Evolutionary conservation across 2,113 vertebrate species (phyloP), one percentile per base, ranked within the genome.

Genomic region (Telmatochromis sp.): DNA sequence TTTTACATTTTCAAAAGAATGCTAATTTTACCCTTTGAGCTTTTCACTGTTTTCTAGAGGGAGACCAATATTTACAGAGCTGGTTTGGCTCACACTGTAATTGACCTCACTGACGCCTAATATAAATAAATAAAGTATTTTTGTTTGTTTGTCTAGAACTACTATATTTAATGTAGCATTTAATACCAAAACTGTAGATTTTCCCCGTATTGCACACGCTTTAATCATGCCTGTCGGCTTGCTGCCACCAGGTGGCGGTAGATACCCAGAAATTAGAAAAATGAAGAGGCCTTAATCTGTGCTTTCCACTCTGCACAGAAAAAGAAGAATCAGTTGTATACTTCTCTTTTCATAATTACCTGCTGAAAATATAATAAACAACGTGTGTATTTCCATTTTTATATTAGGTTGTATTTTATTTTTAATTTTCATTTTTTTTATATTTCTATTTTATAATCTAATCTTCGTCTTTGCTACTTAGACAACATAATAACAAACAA

Each of bases 221-320:
- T 26, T 23, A 26, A 51, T 35, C 19, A 2, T n/a, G 47, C 45
- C 10, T 19, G 14, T 31, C 6, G 4, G 10, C 5, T 8, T 7
- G 2, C 3, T 4, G 35, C 88, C 95, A 91, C 82, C 31, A 95
- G 94, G 86, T 88, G 92, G 93, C 87, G 40, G 23, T 53, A 92
- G 23, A 90, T 23, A 42, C 80, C 21, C 8, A 91, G 11, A 82
- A 83, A 87, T 89, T 4, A 2, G 9, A 63, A 3, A 45, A 12
- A 47, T 7, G 2, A 13, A 35, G 5, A n/a, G 42, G 15, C 21
- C 75, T 49, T 37, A 2, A 1, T 70, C n/a, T 47, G n/a, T 83
- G 40, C 19, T 80, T 68, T 47, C 2, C 80, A 86, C 40, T 23
- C 26, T 65, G 37, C 81, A 87, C n/a, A 86, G n/a, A 21, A 57